Evolutionary conservation across 2,888 invertebrate species (phyloP), one percentile per base, ranked within the genome.

Genomic region (Lycophotia porphyrea): DNA sequence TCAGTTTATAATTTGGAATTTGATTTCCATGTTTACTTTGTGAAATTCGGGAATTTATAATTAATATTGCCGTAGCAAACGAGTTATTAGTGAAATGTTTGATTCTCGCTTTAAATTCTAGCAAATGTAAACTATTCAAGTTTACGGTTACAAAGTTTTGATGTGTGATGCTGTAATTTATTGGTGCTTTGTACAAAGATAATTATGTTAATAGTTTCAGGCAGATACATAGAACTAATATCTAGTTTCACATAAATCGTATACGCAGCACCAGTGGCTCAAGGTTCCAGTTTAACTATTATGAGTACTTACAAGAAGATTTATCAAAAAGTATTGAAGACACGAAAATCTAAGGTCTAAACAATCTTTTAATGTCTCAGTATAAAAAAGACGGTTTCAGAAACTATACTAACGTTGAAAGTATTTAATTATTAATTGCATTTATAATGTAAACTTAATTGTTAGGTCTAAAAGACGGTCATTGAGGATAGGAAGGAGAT

Each of bases 1-100:
- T 69, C 63, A 55, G 71, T 69, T 55, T 31, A 68, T 63, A 74
- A 71, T 77, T 82, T 69, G 36, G 18, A 64, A 74, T 83, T 74
- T 63, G 71, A 74, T 82, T 81, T 78, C 31, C 42, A 65, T 70
- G 65, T 74, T 70, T 65, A 55, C 36, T 72, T 71, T 52, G 44
- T 63, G 21, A 58, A n/a, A 80, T 82, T 49, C 7, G 11, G 47
- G 13, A 69, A 31, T 64, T 67, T 44, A 55, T 70, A 58, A 55
- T 61, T 72, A 67, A 61, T 74, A 65, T 66, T 34, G 42, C n/a
- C n/a, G 11, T 39, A 69, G 24, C 55, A 11, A 64, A 47, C 18
- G 13, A 42, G 44, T 42, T 71, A 68, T 75, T n/a, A 36, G 55
- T 34, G 49, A 55, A 52, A 60, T 69, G 58, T 65, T 65, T 70